These are phyloP conservation scores for Heterohyrax brucei DNA, from an alignment of 2,797 vertebrate species.

Conservation along the genomic window DNA sequence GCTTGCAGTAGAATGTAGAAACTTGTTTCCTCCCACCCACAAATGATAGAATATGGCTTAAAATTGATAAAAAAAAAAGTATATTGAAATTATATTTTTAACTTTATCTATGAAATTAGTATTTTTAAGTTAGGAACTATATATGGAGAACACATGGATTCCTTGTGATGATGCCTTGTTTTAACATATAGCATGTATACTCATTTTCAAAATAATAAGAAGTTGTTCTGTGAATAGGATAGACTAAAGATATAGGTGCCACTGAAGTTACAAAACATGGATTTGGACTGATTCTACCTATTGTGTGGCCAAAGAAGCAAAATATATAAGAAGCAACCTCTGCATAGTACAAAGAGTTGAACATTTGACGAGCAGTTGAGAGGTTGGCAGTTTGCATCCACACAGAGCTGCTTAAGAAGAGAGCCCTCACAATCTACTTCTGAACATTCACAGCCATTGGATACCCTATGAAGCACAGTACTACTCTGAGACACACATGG, in stretches of 20 bases:
- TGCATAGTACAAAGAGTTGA: neutral
- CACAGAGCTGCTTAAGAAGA: neutral
- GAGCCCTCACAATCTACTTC: neutral
- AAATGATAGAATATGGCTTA: neutral
- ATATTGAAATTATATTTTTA: neutral
- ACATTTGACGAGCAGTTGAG: neutral
- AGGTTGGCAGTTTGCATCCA: neutral
- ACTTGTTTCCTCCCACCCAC: neutral
- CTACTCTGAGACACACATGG: too few species aligned
- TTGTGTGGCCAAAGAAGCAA: neutral
- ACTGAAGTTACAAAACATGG: neutral
- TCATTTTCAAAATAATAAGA: neutral
- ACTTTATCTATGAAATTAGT: neutral
- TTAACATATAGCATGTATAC: neutral
- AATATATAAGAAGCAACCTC: neutral
- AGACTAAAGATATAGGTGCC: neutral
- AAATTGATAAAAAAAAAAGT: neutral
- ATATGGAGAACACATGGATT: neutral
- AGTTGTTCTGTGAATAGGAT: neutral
- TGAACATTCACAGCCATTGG: neutral
- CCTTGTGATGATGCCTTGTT: neutral
- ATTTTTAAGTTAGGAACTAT: neutral
- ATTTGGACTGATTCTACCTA: neutral
- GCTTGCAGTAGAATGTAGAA: conserved; percentile 5
- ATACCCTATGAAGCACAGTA: neutral